Conservation (phyloP, 2,888 invertebrate genomes). For the Auanema freiburgensis region DNA sequence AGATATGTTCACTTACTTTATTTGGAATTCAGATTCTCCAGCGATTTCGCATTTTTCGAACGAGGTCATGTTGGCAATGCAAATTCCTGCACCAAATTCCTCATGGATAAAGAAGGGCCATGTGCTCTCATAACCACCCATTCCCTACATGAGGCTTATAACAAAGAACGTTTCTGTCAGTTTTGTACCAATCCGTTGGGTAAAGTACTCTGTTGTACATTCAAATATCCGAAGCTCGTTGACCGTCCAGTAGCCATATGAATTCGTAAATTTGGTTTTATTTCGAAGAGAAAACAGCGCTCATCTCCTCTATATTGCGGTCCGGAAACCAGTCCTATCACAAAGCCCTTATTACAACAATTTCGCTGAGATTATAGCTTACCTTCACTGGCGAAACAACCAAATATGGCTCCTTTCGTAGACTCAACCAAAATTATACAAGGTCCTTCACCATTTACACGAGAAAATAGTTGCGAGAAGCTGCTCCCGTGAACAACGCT, state of each 20-base stretch:
- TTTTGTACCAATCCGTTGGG: slow-evolving; percentile 79
- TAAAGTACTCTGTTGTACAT: slow-evolving; percentile 86
- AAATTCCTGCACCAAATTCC: slow-evolving; percentile 37
- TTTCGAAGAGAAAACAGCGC: slow-evolving; percentile 80
- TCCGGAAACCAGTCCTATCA: slow-evolving; percentile 37
- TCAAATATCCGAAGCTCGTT: slow-evolving; percentile 87
- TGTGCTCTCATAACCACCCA: slow-evolving; percentile 34
- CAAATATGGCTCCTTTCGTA: slow-evolving; percentile 79
- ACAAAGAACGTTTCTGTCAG: background rate
- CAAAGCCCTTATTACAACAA: background rate
- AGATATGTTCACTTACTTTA: slow-evolving; percentile 20
- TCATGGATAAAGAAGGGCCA: slow-evolving; percentile 52
- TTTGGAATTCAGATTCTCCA: slow-evolving; percentile 31
- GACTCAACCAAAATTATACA: slow-evolving; percentile 80
- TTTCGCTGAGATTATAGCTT: slow-evolving; percentile 2
- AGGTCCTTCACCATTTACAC: slow-evolving; percentile 62
- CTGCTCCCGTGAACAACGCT: slow-evolving; percentile 42
- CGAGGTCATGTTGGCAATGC: slow-evolving; percentile 28
- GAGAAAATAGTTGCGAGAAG: slow-evolving; percentile 45
- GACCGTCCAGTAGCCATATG: slow-evolving; percentile 82
- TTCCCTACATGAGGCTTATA: slow-evolving; percentile 33
- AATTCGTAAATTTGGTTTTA: slow-evolving; percentile 78
- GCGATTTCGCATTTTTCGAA: slow-evolving; percentile 46
- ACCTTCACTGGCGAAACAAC: slow-evolving; percentile 78
- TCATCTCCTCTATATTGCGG: slow-evolving; percentile 68